Evolutionary conservation across 2,797 vertebrate genomes (phyloP), one percentile per base, ranked within the genome.

Genomic region (Pseudochirops corinnae): DNA sequence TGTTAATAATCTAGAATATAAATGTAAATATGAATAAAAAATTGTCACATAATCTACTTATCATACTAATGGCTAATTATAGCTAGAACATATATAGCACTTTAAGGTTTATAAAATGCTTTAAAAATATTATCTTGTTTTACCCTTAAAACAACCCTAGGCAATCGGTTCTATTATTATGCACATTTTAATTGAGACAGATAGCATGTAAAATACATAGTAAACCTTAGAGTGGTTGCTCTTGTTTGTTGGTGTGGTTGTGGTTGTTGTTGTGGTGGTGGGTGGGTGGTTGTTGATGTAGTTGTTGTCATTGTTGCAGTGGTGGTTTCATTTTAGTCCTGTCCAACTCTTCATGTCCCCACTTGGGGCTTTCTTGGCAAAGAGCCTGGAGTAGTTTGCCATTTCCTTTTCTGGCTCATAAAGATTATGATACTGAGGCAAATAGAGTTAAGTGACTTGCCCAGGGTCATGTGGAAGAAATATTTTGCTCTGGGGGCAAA

Each of bases 91-190:
- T 46, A 82, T 2, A 82, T 24, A 82, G 7, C 46, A 46, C 21
- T 46, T 82, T 11, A 82, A 82, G n/a, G n/a, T 82, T 82, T 82
- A 7, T 7, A 46, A 82, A 82, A 82, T 82, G n/a, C 2, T 94
- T 92, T 94, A 93, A 92, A 56, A 92, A 95, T 11, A 3, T 52
- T 92, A 46, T 90, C 93, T 92, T 53, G 56, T 57, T 93, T 96
- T 90, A 2, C 95, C 9, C 21, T 95, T 74, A 92, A 60, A 29
- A 91, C 12, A 74, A 92, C 74, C 55, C 55, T 58, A 21, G n/a
- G 18, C 6, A 39, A 74, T 14, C n/a, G 50, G 52, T 90, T 92
- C 67, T 92, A 26, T 29, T 39, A 16, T 56, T 93, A 57, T 12
- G 5, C 18, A 92, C 46, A 93, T 93, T 60, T 92, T 94, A 93